Evolutionary conservation across 92 coral and sea anemone genomes (phyloP).

Genomic region (Zoanthus solanderi): DNA sequence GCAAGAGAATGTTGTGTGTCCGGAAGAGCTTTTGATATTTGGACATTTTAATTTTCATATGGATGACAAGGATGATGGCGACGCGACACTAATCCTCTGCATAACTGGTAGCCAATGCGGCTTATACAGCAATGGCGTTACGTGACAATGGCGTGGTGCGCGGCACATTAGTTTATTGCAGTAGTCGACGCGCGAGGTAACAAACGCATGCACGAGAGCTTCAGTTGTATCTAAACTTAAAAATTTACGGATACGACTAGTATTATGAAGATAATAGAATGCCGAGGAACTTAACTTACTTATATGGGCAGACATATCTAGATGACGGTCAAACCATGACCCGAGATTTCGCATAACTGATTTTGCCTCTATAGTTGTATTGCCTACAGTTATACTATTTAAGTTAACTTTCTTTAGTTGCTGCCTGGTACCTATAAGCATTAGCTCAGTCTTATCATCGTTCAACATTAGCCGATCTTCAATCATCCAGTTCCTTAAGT

Average conservation of each 20-base stretch:
- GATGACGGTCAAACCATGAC: too few relatives aligned
- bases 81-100: constrained; percentile 35
- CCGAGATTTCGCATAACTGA: background rate
- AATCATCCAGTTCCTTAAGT: constrained; percentile 50
- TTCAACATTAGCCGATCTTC: constrained; percentile 12
- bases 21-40: constrained; percentile 35
- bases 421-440: background rate
- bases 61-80: constrained; percentile 36
- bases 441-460: too few relatives aligned
- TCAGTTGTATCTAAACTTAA: background rate
- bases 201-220: too few relatives aligned
- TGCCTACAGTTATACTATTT: constrained; percentile 1
- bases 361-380: background rate
- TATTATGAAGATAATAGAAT: constrained; percentile 30
- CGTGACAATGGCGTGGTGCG: constrained; percentile 21
- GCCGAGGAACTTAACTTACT: background rate
- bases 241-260: background rate
- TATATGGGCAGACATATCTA: too few relatives aligned
- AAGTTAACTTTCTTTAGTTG: constrained; percentile 34
- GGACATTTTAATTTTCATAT: constrained; percentile 52
- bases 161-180: too few relatives aligned
- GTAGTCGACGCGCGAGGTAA: too few relatives aligned
- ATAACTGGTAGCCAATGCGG: constrained; percentile 56
- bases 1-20: constrained; percentile 35
- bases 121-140: constrained; percentile 48